Base-by-base conservation (phyloP, 1,140 invertebrate genomes). In the Antheraea mylitta region DNA sequence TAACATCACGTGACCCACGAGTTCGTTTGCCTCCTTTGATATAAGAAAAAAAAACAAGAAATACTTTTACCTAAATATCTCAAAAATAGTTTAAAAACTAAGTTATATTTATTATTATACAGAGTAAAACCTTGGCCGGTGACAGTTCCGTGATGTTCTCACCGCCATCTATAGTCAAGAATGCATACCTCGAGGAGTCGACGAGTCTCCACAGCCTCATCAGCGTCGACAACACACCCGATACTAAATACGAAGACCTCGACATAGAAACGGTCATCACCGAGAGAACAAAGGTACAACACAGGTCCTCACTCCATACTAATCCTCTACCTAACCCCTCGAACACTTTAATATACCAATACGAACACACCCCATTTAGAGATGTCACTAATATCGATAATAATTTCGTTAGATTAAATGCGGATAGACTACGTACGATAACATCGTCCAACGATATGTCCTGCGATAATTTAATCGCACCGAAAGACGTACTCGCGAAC, bases 61-160 rank as follows among this genome's bases (percentile, higher is more conserved):
- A n/a, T n/a, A n/a, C n/a, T n/a, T n/a, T n/a, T n/a, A n/a, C n/a
- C n/a, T n/a, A n/a, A n/a, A n/a, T n/a, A n/a, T 16, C 58, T 11
- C n/a, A 59, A 16, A 8, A 59, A 19, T 59, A 19, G 0, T 0
- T 42, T 8, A 42, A 42, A 42, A 1, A 4, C 7, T 42, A 42
- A 53, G 9, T 13, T 16, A 8, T 16, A 1, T 53, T 13, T 53
- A 13, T 16, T 53, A 0, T 53, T 53, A 53, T 94, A 4, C 93
- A 97, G 95, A 98, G 97, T 87, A 98, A 98, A 93, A 97, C 96
- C 62, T 89, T 98, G 82, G 95, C 94, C 13, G 95, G 95, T 18
- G 96, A 97, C 77, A 95, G 95, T 37, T 97, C 96, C 8, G 94
- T 96, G 13, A 88, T 97, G 70, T 98, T 98, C 81, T 98, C 97